Evolutionary conservation across 2,113 vertebrate species (phyloP).

Genomic region (Equus przewalskii): DNA sequence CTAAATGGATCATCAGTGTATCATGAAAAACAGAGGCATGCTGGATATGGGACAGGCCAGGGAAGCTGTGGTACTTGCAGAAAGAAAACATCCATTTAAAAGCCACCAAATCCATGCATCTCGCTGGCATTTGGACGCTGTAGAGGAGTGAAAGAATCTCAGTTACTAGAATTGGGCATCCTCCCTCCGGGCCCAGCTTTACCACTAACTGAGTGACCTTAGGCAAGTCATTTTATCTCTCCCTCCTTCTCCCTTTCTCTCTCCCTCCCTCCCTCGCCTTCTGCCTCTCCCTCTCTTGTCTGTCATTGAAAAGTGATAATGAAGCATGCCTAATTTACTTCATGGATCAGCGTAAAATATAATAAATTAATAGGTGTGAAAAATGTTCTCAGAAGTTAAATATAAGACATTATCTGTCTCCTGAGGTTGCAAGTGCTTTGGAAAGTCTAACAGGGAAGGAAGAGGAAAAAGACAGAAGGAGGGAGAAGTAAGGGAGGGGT

Average conservation of each 20-base stretch:
- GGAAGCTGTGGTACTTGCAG: neutral
- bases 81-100: neutral
- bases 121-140: neutral
- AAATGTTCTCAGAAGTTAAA: neutral
- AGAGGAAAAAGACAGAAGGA: neutral
- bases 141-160: neutral
- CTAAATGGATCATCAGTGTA: neutral
- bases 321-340: neutral
- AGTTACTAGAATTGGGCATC: neutral
- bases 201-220: neutral
- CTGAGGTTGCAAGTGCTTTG: neutral
- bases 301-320: constrained; percentile 35
- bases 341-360: neutral
- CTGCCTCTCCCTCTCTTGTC: neutral
- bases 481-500: neutral
- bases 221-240: neutral
- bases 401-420: neutral
- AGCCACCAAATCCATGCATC: neutral
- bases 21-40: neutral
- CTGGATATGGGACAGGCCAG: neutral
- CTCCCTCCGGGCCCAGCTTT: neutral
- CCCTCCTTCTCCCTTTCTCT: neutral
- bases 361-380: constrained; percentile 17
- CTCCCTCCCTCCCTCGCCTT: neutral
- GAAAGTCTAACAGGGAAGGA: neutral